Percentiles rank a stretch among this genome's conserved stretches.
Conservation (phyloP, 2,113 vertebrate species). For the Lutjanus erythropterus region DNA sequence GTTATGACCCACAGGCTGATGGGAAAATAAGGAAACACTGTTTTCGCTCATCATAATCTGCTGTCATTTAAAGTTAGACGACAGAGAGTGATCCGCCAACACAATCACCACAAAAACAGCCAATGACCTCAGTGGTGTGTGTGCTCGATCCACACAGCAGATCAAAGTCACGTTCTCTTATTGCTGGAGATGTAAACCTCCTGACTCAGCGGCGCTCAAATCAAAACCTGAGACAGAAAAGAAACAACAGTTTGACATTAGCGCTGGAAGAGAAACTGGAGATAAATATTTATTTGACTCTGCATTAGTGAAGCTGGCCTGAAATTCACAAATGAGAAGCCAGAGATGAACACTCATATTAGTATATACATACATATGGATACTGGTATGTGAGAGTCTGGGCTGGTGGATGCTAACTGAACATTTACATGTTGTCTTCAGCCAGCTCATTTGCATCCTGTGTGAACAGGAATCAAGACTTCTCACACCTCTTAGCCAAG, state of each 20-base stretch:
- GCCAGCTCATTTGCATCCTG: constrained; percentile 49
- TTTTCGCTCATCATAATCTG: constrained; percentile 13
- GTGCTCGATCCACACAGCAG: background rate
- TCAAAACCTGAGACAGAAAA: constrained; percentile 30
- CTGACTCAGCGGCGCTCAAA: constrained; percentile 2
- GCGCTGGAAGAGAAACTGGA: constrained; percentile 8
- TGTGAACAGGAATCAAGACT: background rate
- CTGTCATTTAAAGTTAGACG: constrained; percentile 37
- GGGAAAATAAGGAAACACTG: constrained; percentile 36
- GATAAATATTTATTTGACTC: constrained; percentile 17
- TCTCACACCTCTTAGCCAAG: constrained; percentile 25
- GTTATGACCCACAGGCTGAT: constrained; percentile 5
- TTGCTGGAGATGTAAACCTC: constrained; percentile 13
- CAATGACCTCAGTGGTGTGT: constrained; percentile 10
- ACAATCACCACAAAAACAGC: constrained; percentile 31
- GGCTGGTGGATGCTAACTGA: constrained; percentile 5
- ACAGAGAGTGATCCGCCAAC: constrained; percentile 32
- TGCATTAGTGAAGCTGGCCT: background rate
- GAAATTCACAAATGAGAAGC: background rate
- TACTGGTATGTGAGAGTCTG: background rate
- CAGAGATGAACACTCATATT: constrained; percentile 5
- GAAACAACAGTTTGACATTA: constrained; percentile 10
- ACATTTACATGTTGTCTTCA: constrained; percentile 12
- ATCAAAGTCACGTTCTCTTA: constrained; percentile 39
- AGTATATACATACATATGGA: background rate